Evolutionary conservation across 2,797 vertebrate genomes (phyloP).

Genomic region (Amazona finschi): DNA sequence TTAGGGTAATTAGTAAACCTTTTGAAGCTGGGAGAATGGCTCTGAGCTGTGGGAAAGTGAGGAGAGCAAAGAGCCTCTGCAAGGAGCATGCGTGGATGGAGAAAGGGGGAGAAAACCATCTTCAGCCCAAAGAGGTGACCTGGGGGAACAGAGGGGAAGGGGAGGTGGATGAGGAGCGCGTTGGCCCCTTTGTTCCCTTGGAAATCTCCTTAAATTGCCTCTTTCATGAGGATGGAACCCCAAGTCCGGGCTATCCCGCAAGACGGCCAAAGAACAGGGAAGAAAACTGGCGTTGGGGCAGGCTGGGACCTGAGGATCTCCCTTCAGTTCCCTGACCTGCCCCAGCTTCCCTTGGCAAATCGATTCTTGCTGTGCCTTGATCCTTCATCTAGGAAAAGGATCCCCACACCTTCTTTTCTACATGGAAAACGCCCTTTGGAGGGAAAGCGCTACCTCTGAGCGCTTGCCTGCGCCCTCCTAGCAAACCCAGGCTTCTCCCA

Average conservation of each 20-base stretch:
- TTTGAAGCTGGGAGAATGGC: slow-evolving; percentile 72
- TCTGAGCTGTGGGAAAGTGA: slow-evolving; percentile 56
- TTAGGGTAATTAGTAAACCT: slow-evolving; percentile 76
- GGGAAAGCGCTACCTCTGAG: not conserved
- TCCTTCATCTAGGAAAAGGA: not conserved
- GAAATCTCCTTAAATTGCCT: slow-evolving; percentile 9
- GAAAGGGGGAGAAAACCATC: not conserved
- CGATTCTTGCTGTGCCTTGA: not conserved
- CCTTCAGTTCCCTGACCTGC: not conserved
- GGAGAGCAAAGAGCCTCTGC: slow-evolving; percentile 10
- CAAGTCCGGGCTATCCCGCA: not conserved
- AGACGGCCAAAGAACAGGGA: not conserved
- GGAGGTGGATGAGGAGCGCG: not conserved
- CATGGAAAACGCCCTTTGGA: not conserved
- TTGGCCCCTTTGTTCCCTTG: not conserved
- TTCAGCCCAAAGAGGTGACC: not conserved
- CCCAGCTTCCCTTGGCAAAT: not conserved
- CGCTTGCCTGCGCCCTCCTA: not conserved
- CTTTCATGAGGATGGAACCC: slow-evolving; percentile 1
- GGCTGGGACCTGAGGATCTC: not conserved
- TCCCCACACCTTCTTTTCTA: not conserved
- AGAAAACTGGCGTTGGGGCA: not conserved
- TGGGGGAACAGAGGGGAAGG: not conserved
- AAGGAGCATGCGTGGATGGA: not conserved
- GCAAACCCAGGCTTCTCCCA: not conserved